phyloP scores from a whole-genome alignment of 1,140 invertebrate genomes.

The Limonius californicus region DNA sequence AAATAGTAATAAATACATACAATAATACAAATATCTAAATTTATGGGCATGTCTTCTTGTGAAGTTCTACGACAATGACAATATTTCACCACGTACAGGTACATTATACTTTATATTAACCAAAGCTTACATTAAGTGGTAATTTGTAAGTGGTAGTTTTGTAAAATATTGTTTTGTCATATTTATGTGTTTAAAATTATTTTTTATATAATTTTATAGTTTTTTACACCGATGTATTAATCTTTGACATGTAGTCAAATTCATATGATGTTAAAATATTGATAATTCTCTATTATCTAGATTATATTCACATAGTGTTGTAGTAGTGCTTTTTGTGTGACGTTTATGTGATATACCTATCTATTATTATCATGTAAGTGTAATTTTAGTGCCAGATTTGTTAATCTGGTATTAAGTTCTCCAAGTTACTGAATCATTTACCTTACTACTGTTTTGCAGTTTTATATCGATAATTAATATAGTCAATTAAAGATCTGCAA shows the following conservation, averaged over 20 bases:
- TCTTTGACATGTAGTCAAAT: neutral
- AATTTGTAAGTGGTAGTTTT: neutral
- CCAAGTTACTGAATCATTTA: slow-evolving; percentile 21
- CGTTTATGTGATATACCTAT: slow-evolving; percentile 50
- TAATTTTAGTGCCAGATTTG: slow-evolving; percentile 18
- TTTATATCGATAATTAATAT: neutral
- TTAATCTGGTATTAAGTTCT: slow-evolving; percentile 9
- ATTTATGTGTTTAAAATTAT: slow-evolving; percentile 28
- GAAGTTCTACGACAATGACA: too few relatives aligned
- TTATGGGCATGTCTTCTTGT: too few relatives aligned
- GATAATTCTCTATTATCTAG: slow-evolving; percentile 37
- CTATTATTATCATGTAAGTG: slow-evolving; percentile 42
- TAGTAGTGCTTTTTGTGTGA: slow-evolving; percentile 51
- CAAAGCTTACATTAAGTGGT: slow-evolving; percentile 35
- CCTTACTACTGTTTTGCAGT: slow-evolving; percentile 2
- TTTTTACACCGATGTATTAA: slow-evolving; percentile 26
- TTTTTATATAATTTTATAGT: slow-evolving; percentile 45
- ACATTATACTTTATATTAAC: slow-evolving; percentile 30
- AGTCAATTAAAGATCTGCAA: slow-evolving; percentile 1
- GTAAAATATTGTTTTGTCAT: neutral
- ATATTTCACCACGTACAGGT: neutral
- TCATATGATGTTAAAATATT: slow-evolving; percentile 19
- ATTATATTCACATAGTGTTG: slow-evolving; percentile 41
- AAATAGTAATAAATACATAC: too few relatives aligned
- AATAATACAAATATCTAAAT: too few relatives aligned